Conservation (phyloP, 2,797 vertebrate genomes). For the Austrolebias charrua region DNA sequence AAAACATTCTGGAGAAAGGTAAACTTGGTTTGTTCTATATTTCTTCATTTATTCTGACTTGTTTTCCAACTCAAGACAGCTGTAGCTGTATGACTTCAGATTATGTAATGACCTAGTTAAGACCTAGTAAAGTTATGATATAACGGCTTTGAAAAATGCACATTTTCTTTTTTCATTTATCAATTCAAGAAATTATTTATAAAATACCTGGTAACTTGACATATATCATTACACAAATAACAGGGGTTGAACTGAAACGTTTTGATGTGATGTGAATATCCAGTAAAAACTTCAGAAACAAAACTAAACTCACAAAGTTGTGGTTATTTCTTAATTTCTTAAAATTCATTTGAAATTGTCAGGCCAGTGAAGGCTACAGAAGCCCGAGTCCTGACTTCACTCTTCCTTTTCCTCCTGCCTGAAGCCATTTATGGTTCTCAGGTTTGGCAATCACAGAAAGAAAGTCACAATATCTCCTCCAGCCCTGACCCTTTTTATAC, state of each 20-base stretch:
- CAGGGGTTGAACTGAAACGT: too few relatives aligned
- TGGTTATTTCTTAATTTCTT: neutral
- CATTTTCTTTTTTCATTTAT: too few relatives aligned
- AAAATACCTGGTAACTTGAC: too few relatives aligned
- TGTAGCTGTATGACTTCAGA: too few relatives aligned
- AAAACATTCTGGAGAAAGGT: too few relatives aligned
- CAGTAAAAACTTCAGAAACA: neutral
- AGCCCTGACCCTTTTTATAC: slow-evolving; percentile 12
- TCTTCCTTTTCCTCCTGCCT: neutral
- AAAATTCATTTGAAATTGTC: neutral
- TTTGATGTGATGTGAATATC: too few relatives aligned
- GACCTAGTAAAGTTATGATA: too few relatives aligned
- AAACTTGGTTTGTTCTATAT: too few relatives aligned
- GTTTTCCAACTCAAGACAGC: neutral
- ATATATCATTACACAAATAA: too few relatives aligned
- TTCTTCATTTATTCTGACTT: neutral
- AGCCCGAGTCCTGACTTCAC: neutral
- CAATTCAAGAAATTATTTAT: too few relatives aligned
- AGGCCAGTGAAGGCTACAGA: neutral
- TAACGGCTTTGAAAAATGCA: too few relatives aligned
- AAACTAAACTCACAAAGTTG: neutral
- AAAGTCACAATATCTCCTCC: slow-evolving; percentile 19
- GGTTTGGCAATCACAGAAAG: slow-evolving; percentile 14
- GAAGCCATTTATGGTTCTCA: slow-evolving; percentile 5
- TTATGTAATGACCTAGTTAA: too few relatives aligned